Evolutionary conservation across 2,113 vertebrate species (phyloP).

Genomic region (Gallinago jamesoni): DNA sequence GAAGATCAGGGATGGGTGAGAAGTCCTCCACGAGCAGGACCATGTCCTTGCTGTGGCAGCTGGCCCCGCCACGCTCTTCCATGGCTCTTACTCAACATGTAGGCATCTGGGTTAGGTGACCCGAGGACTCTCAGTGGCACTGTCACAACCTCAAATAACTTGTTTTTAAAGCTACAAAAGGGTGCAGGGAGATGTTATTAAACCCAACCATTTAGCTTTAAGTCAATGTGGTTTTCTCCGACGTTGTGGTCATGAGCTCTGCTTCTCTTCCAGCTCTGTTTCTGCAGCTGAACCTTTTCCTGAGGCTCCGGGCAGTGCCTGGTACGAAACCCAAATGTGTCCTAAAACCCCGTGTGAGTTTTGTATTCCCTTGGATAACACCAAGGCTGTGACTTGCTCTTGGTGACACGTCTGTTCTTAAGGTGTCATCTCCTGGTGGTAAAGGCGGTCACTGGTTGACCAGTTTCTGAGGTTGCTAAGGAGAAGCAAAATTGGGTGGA

Average conservation of each 20-base stretch:
- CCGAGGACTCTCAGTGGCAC: background rate
- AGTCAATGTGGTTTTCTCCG: background rate
- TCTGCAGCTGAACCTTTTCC: background rate
- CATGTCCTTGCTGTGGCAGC: background rate
- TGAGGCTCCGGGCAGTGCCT: background rate
- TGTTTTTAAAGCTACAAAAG: background rate
- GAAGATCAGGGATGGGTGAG: background rate
- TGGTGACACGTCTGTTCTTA: background rate
- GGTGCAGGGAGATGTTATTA: background rate
- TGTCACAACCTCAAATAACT: background rate
- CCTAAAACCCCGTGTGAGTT: background rate
- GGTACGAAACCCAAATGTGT: background rate
- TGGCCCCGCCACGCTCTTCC: background rate
- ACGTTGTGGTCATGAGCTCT: rapidly evolving
- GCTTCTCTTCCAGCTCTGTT: background rate
- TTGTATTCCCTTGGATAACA: background rate
- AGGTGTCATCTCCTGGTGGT: background rate
- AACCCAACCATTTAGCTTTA: background rate
- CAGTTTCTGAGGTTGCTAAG: background rate
- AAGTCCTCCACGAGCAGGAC: background rate
- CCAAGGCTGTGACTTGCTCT: background rate
- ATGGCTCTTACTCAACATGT: background rate
- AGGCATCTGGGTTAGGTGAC: background rate
- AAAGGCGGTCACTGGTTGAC: background rate
- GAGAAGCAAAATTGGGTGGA: background rate